Evolutionary conservation across 2,797 vertebrate genomes (phyloP).

Genomic region (Aplochiton taeniatus): DNA sequence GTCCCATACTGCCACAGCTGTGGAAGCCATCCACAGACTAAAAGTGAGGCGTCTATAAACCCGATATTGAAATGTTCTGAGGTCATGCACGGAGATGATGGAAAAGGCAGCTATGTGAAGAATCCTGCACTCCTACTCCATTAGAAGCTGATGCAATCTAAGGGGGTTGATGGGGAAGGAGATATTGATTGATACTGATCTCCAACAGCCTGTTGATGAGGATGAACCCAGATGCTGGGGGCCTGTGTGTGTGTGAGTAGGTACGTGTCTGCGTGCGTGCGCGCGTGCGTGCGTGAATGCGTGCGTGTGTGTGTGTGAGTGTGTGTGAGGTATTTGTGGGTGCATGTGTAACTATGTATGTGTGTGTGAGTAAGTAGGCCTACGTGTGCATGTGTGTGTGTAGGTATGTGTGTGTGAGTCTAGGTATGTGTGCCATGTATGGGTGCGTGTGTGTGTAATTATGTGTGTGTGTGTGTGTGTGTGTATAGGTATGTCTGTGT

Average conservation of each 20-base stretch:
- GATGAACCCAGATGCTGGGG: slow-evolving; percentile 62
- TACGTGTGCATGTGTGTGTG: slow-evolving; percentile 4
- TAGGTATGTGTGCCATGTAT: slow-evolving; percentile 4
- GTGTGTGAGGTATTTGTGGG: background rate
- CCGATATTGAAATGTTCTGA: slow-evolving; percentile 62
- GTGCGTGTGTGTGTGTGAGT: background rate
- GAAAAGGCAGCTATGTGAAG: slow-evolving; percentile 74
- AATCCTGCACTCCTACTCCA: slow-evolving; percentile 63
- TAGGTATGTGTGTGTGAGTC: slow-evolving; percentile 2
- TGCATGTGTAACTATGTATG: background rate
- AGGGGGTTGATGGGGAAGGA: slow-evolving; percentile 26
- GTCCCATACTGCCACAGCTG: slow-evolving; percentile 47
- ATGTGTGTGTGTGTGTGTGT: slow-evolving; percentile 3
- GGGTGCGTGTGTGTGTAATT: slow-evolving; percentile 15
- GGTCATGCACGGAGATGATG: slow-evolving; percentile 67
- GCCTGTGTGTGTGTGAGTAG: slow-evolving; percentile 4
- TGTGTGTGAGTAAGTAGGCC: slow-evolving; percentile 9
- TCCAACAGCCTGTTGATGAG: slow-evolving; percentile 36
- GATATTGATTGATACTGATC: background rate
- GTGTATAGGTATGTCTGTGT: slow-evolving; percentile 22
- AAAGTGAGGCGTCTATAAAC: slow-evolving; percentile 63
- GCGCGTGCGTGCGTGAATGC: background rate
- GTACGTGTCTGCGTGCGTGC: background rate
- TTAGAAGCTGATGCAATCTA: slow-evolving; percentile 64
- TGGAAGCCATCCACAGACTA: slow-evolving; percentile 60